Conservation (phyloP, 2,113 vertebrate genomes). For the Rissa tridactyla region DNA sequence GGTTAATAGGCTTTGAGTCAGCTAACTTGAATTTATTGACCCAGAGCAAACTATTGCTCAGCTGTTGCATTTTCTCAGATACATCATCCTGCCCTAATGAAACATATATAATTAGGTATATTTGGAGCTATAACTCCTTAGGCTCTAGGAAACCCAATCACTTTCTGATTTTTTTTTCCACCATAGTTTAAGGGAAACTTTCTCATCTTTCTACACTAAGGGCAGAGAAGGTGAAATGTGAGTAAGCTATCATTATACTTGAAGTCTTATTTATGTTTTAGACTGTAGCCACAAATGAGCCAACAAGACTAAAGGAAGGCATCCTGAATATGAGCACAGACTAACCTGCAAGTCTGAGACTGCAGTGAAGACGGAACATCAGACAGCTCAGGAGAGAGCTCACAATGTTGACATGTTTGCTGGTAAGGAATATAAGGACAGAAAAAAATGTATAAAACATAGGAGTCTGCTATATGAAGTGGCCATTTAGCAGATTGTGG, state of each 20-base stretch:
- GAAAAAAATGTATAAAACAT: not conserved
- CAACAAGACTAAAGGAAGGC: not conserved
- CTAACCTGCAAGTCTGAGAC: not conserved
- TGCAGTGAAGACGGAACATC: not conserved
- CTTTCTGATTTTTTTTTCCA: not conserved
- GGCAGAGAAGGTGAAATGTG: not conserved
- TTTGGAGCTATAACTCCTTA: not conserved
- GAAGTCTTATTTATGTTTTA: conserved; percentile 23
- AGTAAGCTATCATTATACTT: conserved; percentile 3
- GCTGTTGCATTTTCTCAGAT: not conserved
- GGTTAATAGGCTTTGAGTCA: not conserved
- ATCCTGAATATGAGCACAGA: not conserved
- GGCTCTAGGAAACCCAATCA: not conserved
- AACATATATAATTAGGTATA: not conserved
- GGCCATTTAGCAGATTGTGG: not conserved
- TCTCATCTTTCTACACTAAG: not conserved
- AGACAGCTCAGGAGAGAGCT: not conserved
- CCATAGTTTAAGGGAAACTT: not conserved
- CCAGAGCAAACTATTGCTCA: not conserved
- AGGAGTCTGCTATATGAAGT: not conserved
- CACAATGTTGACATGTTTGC: not conserved
- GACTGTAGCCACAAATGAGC: not conserved
- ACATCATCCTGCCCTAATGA: not conserved
- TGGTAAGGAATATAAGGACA: not conserved
- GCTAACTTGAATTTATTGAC: not conserved